Conservation (phyloP, 2,113 vertebrate genomes). For the Semicossyphus pulcher region DNA sequence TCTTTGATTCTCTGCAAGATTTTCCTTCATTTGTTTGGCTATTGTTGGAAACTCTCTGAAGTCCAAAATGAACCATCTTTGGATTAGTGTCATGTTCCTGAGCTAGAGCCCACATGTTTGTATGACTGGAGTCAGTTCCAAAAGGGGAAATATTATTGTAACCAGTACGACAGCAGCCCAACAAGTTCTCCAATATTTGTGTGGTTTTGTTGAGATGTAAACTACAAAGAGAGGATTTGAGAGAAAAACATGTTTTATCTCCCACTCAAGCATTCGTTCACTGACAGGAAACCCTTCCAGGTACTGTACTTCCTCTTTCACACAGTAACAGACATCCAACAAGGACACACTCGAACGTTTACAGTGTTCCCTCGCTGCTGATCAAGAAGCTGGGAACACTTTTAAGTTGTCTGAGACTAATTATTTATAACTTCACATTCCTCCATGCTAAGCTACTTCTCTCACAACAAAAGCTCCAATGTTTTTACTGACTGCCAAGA, state of each 20-base stretch:
- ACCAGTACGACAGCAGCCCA: background rate
- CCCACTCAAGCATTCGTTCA: background rate
- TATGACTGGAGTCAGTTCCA: background rate
- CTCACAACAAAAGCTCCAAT: constrained; percentile 43
- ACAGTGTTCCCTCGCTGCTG: background rate
- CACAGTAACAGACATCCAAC: constrained; percentile 2
- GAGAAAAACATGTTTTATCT: background rate
- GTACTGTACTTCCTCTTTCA: background rate
- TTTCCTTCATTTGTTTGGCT: constrained; percentile 62
- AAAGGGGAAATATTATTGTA: constrained; percentile 5
- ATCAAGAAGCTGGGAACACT: constrained; percentile 1
- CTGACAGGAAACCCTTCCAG: background rate
- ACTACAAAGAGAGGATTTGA: background rate
- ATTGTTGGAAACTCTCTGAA: constrained; percentile 45
- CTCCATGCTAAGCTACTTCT: constrained; percentile 44
- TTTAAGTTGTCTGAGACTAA: constrained; percentile 32
- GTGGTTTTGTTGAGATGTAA: background rate
- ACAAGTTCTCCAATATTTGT: background rate
- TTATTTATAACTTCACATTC: constrained; percentile 52
- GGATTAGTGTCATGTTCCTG: constrained; percentile 20
- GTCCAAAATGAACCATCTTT: constrained; percentile 17
- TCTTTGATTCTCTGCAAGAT: constrained; percentile 52
- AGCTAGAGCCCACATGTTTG: constrained; percentile 11
- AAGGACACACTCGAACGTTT: background rate
- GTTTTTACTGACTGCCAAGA: constrained; percentile 56